These are phyloP conservation scores for Acanthaster planci DNA, from an alignment of 35 echinoderm and acorn worm genomes.

Conservation along the genomic window DNA sequence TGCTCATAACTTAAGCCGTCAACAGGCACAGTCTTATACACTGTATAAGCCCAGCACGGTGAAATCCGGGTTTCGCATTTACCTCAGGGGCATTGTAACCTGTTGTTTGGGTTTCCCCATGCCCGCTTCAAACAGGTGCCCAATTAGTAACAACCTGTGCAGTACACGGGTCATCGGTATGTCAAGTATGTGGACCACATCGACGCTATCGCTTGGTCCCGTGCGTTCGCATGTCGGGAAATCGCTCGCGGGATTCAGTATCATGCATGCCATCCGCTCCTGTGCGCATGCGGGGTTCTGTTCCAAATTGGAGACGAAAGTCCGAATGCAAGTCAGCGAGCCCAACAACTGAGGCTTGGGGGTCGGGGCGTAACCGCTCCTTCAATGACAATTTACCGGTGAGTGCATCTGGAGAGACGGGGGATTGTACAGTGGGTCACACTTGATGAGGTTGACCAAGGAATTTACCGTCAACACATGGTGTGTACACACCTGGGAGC, in stretches of 20 bases:
- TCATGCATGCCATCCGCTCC: neutral
- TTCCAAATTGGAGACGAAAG: neutral
- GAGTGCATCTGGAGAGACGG: neutral
- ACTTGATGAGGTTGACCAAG: neutral
- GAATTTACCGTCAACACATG: neutral
- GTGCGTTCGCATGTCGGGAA: neutral
- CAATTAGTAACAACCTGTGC: conserved; percentile 18
- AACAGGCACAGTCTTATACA: too few relatives aligned
- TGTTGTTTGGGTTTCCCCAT: neutral
- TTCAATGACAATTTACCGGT: conserved; percentile 21
- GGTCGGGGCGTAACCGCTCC: conserved; percentile 6
- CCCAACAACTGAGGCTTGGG: neutral
- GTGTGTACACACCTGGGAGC: neutral
- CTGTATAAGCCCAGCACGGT: too few relatives aligned
- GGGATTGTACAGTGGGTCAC: neutral
- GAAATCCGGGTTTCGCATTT: too few relatives aligned
- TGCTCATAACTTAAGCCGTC: too few relatives aligned
- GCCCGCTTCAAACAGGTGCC: neutral
- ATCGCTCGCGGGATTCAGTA: neutral
- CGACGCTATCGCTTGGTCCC: neutral
- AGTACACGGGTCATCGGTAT: neutral
- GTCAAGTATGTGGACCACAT: conserved; percentile 25
- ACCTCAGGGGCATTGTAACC: too few relatives aligned
- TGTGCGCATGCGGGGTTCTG: neutral
- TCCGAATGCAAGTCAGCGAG: neutral